Evolutionary conservation across 2,888 invertebrate species (phyloP), one percentile per base, ranked within the genome.

Genomic region (Heteropelma amictum): DNA sequence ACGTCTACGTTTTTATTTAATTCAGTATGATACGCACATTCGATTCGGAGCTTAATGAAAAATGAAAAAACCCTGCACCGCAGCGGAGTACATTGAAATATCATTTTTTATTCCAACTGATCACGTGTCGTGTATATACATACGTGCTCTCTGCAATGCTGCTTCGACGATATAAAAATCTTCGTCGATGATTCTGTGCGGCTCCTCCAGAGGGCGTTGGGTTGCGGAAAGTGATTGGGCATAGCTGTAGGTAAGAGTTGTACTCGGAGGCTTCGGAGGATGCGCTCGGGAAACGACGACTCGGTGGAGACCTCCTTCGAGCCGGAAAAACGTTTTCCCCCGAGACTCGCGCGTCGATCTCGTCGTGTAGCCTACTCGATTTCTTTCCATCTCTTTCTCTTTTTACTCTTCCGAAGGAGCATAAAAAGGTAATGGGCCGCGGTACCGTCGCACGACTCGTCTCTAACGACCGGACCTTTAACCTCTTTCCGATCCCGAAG

Each of bases 401-500:
- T 33, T 54, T 26, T 42, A 26, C 58, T 58, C 67, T 72, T 76
- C 67, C 72, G 56, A 40, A 14, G 58, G 75, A 67, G 68, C 71
- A 76, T 76, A 76, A 76, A 76, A 76, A 76, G 71, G 75, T 76
- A 76, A 76, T 76, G 75, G 75, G 63, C 75, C 75, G 71, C 75
- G 71, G 75, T 76, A 76, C 68, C 75, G 75, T 76, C 75, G 75
- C 71, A 76, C 75, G 75, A 72, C 71, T 76, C 75, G 75, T 76
- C 75, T 76, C 75, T 76, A 76, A 76, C 75, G 75, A 76, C 75
- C 75, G 75, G 75, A 76, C 75, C 75, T 76, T 76, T 76, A 76
- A 76, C 75, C 75, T 76, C 75, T 76, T 76, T 76, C 75, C 75
- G 75, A 76, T 76, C 71, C 47, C 68, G 71, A 72, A 76, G 75